These are phyloP conservation scores for Crotalus helleri DNA, from an alignment of 2,113 vertebrate genomes.

Conservation along the genomic window DNA sequence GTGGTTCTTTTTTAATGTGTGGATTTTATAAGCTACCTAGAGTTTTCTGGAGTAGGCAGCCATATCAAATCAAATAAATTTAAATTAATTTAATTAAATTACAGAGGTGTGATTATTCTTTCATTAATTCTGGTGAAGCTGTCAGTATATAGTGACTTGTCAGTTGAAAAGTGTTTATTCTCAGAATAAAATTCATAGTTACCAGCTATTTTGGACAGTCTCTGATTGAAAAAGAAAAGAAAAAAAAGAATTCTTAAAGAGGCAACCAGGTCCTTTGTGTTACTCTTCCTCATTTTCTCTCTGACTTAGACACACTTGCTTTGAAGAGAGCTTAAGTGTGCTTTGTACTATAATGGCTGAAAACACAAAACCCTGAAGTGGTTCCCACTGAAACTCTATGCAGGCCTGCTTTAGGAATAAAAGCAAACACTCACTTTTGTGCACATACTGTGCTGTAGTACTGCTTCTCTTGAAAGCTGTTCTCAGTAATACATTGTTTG, in stretches of 20 bases:
- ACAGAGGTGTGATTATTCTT: background rate
- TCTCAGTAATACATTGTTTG: background rate
- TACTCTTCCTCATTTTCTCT: background rate
- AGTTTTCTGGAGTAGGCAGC: background rate
- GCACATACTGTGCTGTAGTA: background rate
- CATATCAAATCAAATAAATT: background rate
- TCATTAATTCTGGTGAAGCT: background rate
- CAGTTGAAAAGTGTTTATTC: too few species aligned
- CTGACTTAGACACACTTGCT: background rate
- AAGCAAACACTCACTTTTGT: background rate
- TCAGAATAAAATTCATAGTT: background rate
- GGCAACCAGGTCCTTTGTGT: background rate
- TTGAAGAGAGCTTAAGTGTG: background rate
- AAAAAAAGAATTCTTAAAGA: background rate
- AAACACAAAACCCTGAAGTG: slow-evolving; percentile 14
- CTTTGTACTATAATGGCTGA: slow-evolving; percentile 5
- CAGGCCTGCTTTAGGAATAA: background rate
- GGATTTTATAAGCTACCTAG: background rate
- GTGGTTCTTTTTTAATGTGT: background rate
- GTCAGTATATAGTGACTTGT: background rate
- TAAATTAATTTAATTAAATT: background rate
- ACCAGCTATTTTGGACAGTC: background rate
- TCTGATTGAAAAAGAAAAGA: background rate
- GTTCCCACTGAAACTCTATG: background rate
- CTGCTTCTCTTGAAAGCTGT: slow-evolving; percentile 3